Evolutionary conservation across 2,797 vertebrate genomes (phyloP), one percentile per base, ranked within the genome.

Genomic region (Sphenopsis melanotis): DNA sequence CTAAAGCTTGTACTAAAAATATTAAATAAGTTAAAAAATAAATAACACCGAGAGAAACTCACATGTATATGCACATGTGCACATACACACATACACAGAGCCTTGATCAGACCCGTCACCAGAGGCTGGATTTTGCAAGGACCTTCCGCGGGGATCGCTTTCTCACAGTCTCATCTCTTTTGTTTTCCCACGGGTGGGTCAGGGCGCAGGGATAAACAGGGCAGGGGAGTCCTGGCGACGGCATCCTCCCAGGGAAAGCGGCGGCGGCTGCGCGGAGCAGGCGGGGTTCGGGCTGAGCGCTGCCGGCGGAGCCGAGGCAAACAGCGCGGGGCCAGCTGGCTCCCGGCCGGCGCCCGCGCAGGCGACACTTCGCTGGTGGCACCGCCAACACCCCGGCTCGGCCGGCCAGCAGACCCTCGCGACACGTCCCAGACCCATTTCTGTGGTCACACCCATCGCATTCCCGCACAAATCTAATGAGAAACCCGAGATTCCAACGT

Each of bases 171-270:
- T 83, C 63, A 6, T 60, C 68, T 32, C 64, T n/a, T 72, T 19
- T 29, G 27, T 55, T 90, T 92, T 95, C 86, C 94, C 95, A 87
- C 30, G 91, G 94, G 93, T 64, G 94, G 89, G 86, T 95, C 89
- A 8, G 1, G 0, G 23, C 7, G 10, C 56, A 5, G 86, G 1
- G 36, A 87, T 69, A 90, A 95, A 95, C 91, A 84, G 12, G 34
- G 84, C 89, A 75, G 85, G 85, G 88, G 53, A 82, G 91, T 26
- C 91, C 94, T 94, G 21, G 87, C 20, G 77, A 82, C 78, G 47
- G 92, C 92, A 77, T 82, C 94, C 87, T 88, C 77, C 56, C 94
- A 5, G 88, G 83, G 83, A 65, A 15, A 60, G 47, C 86, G 57
- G 87, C 63, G 36, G 49, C 9, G 87, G 90, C 82, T 44, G 24